Conservation (phyloP, 2,888 invertebrate species). For the Sipunculus nudus region DNA sequence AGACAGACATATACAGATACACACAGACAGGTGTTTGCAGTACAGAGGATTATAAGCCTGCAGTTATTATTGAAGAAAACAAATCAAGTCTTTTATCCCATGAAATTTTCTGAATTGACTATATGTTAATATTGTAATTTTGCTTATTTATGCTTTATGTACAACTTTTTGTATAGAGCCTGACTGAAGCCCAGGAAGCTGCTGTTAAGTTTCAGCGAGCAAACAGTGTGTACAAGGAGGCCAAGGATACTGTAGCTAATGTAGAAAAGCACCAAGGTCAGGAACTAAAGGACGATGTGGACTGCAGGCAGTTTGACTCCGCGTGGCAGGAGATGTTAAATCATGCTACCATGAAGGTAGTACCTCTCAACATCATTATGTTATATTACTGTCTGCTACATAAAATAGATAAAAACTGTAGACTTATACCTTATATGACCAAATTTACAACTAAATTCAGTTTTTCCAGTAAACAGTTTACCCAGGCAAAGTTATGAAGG, state of each 20-base stretch:
- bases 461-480: too few species aligned
- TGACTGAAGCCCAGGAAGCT: slow-evolving; percentile 88
- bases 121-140: too few species aligned
- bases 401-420: neutral
- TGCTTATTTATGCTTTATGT: too few species aligned
- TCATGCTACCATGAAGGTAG: slow-evolving; percentile 82
- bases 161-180: slow-evolving; percentile 71
- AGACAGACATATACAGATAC: too few species aligned
- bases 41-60: too few species aligned
- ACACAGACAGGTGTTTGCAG: too few species aligned
- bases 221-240: slow-evolving; percentile 89
- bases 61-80: too few species aligned
- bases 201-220: slow-evolving; percentile 90
- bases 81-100: too few species aligned
- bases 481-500: too few species aligned
- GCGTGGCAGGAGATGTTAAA: slow-evolving; percentile 98
- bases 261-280: slow-evolving; percentile 82
- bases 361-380: neutral
- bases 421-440: too few species aligned
- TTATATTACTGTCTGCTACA: neutral
- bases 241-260: slow-evolving; percentile 90
- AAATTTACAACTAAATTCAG: too few species aligned
- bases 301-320: slow-evolving; percentile 84
- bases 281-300: slow-evolving; percentile 65
- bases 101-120: too few species aligned